Conservation (phyloP, 1,140 invertebrate genomes). For the Tetragonula clypearis region DNA sequence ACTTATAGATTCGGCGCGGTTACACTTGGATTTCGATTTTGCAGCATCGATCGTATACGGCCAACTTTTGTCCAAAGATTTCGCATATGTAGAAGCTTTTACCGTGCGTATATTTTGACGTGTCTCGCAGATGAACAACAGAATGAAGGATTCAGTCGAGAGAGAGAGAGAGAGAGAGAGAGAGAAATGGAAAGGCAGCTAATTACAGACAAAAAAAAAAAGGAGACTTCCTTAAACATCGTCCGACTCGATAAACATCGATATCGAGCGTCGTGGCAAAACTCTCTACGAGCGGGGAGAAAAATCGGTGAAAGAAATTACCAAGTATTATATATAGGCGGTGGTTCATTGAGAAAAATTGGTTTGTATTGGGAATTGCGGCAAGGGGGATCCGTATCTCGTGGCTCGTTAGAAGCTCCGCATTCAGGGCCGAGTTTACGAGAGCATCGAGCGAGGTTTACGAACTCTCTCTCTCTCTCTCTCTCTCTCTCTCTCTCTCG, state of each 20-base stretch:
- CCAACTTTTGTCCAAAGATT: too few species aligned
- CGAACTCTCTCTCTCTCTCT: constrained; percentile 7
- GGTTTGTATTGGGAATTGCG: constrained; percentile 29
- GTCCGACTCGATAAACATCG: too few species aligned
- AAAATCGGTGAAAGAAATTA: constrained; percentile 49
- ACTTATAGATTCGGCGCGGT: too few species aligned
- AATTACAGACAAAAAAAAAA: not conserved
- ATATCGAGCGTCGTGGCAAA: not conserved
- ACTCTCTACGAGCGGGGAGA: not conserved
- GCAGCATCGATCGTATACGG: too few species aligned
- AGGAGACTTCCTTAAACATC: not conserved
- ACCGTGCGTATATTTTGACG: too few species aligned
- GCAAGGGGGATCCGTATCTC: constrained; percentile 18
- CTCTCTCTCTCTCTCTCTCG: not conserved
- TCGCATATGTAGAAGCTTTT: too few species aligned
- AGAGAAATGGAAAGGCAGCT: not conserved
- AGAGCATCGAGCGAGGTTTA: constrained; percentile 37
- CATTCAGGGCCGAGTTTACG: constrained; percentile 43
- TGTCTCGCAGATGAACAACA: too few species aligned
- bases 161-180: too few species aligned
- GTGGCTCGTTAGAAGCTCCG: constrained; percentile 30
- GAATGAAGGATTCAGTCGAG: too few species aligned
- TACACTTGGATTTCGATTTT: too few species aligned
- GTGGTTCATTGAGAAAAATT: constrained; percentile 40
- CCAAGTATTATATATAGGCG: constrained; percentile 17